Evolutionary conservation across 2,113 vertebrate species (phyloP), one percentile per base, ranked within the genome.

Genomic region (Tyrannus savana): DNA sequence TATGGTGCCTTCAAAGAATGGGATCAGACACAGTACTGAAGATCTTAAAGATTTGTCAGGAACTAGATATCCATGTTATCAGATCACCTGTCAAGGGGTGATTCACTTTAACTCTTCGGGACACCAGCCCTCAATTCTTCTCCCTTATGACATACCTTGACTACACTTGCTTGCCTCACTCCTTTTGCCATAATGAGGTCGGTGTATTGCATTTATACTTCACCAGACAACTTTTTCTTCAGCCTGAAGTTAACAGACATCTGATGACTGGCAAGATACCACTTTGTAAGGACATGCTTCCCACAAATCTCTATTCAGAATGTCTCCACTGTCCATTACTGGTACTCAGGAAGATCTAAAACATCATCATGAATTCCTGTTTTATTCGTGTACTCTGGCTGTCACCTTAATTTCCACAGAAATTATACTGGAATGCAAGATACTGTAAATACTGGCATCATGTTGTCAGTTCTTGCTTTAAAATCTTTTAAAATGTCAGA

Each of bases 401-500:
- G 84, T 77, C 86, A 96, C 67, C 67, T 60, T 83, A 52, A 95
- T 93, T 96, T 90, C 76, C 53, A 71, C 14, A 81, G 37, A 83
- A 94, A 95, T 90, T 55, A 89, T 12, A 50, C 53, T 21, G 27
- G 73, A 93, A 94, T 50, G 68, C 24, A 7, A 18, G 56, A 96
- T 87, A 89, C 52, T 50, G 59, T 87, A 96, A 95, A 91, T 55
- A 90, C 79, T 85, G 74, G 84, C 73, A 96, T 90, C 85, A 91
- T 64, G 79, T 50, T 96, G 90, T 86, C 93, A 95, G 64, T 88
- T 50, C 37, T 79, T 87, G 66, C 82, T 72, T 71, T 84, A 90
- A 90, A 88, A 80, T 95, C 92, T 92, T 95, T 93, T 94, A 93
- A 93, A 73, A 81, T 85, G 87, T 93, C 87, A 96, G 63, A 88